These are phyloP conservation scores for Drymonia ruficornis DNA, from an alignment of 2,888 invertebrate species.

Conservation along the genomic window DNA sequence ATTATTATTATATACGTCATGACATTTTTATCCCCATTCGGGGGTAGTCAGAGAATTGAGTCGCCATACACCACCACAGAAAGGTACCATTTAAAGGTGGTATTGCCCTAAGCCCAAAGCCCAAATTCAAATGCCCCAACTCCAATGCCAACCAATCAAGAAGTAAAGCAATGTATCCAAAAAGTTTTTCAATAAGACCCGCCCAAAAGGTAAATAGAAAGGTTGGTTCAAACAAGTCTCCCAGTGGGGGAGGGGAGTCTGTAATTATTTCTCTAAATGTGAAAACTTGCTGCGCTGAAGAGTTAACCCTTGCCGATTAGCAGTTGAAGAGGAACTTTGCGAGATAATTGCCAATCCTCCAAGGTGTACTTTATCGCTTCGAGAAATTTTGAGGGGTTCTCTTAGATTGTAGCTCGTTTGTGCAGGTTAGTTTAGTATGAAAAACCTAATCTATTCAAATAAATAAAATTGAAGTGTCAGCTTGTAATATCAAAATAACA, in stretches of 20 bases:
- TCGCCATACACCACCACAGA: too few species aligned
- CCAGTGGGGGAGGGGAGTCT: slow-evolving; percentile 37
- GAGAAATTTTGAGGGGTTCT: slow-evolving; percentile 17
- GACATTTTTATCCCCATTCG: too few species aligned
- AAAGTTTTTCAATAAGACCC: slow-evolving; percentile 78
- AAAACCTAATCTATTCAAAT: too few species aligned
- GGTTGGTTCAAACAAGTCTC: slow-evolving; percentile 59
- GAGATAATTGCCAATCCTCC: slow-evolving; percentile 55
- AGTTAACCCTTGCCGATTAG: slow-evolving; percentile 71
- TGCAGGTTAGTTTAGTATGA: not conserved
- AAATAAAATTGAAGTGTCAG: too few species aligned
- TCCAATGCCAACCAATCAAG: slow-evolving; percentile 7
- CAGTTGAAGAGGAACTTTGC: slow-evolving; percentile 49
- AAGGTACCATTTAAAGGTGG: too few species aligned
- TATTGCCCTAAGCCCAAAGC: too few species aligned
- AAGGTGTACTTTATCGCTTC: slow-evolving; percentile 33
- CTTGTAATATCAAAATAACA: too few species aligned
- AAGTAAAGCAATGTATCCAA: slow-evolving; percentile 62
- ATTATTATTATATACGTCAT: too few species aligned
- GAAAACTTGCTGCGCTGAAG: slow-evolving; percentile 63
- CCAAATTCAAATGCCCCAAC: too few species aligned
- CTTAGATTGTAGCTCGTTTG: slow-evolving; percentile 9
- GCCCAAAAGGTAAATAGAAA: slow-evolving; percentile 70
- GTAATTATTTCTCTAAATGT: slow-evolving; percentile 81
- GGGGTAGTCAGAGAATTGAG: too few species aligned